A percentile compares a stretch with the other conserved stretches of the same genome.
These are phyloP conservation scores for Stenichneumon culpator DNA, from an alignment of 2,888 invertebrate species.

Conservation along the genomic window DNA sequence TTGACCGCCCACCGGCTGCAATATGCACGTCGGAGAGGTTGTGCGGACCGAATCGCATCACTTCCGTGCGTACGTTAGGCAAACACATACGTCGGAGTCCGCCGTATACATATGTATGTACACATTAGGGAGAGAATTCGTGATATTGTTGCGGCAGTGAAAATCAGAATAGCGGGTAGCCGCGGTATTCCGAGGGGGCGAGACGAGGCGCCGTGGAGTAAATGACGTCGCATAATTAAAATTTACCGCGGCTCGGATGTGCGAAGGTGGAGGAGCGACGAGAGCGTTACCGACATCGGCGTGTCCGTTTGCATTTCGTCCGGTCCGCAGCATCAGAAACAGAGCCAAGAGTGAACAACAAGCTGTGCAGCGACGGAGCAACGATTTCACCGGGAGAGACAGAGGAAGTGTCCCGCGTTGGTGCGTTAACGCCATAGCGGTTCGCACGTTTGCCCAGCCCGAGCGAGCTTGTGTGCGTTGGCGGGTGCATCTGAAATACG, in stretches of 20 bases:
- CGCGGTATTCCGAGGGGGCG: constrained; percentile 62
- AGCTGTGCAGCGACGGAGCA: constrained; percentile 22
- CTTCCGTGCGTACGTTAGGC: constrained; percentile 4
- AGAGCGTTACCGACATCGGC: not conserved
- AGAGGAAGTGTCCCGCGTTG: constrained; percentile 22
- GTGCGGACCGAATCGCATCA: not conserved
- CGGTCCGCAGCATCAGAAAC: constrained; percentile 16
- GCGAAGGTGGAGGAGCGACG: not conserved
- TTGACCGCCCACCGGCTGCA: constrained; percentile 19
- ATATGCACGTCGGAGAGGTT: constrained; percentile 14
- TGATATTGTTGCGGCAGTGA: constrained; percentile 70
- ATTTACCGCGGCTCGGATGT: constrained; percentile 74
- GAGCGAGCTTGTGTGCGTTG: not conserved
- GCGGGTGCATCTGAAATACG: constrained; percentile 56
- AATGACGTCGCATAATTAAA: constrained; percentile 77
- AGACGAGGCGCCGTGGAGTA: constrained; percentile 46
- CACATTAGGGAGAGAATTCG: constrained; percentile 33
- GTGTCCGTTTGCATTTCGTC: constrained; percentile 30
- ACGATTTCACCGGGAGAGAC: constrained; percentile 22
- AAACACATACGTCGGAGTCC: not conserved
- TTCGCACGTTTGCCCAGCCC: constrained; percentile 21
- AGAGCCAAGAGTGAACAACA: constrained; percentile 18
- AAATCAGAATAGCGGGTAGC: constrained; percentile 72
- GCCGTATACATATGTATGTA: constrained; percentile 2
- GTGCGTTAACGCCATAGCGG: constrained; percentile 45